phyloP scores from a whole-genome alignment of 1,140 invertebrate genomes.

The Leptinotarsa texana region DNA sequence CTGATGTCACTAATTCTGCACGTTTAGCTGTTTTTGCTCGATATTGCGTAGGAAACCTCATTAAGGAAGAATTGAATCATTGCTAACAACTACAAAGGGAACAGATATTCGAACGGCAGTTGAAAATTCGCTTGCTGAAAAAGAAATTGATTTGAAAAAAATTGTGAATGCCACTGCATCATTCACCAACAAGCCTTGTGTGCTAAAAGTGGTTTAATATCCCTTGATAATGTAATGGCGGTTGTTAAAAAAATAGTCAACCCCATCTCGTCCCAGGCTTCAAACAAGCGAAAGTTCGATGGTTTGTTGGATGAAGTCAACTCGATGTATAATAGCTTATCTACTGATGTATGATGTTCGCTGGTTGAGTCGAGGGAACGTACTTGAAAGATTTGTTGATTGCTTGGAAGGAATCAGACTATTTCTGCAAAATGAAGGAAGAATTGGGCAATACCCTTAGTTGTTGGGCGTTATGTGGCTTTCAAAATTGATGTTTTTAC shows the following conservation, averaged over 20 bases:
- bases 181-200: constrained; percentile 37
- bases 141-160: not conserved
- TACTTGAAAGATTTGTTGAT: constrained; percentile 51
- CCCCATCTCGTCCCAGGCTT: constrained; percentile 35
- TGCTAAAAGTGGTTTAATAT: constrained; percentile 31
- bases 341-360: constrained; percentile 50
- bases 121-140: not conserved
- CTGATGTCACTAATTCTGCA: not conserved
- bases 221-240: not conserved
- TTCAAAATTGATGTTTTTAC: constrained; percentile 46
- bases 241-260: too few relatives aligned
- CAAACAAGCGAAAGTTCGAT: constrained; percentile 48
- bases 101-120: not conserved
- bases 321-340: constrained; percentile 48
- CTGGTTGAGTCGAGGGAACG: constrained; percentile 48
- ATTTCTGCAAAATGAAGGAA: constrained; percentile 36
- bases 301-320: constrained; percentile 47
- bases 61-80: constrained; percentile 3
- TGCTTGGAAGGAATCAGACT: constrained; percentile 48
- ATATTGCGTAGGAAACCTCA: not conserved
- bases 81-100: not conserved
- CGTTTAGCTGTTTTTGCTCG: not conserved
- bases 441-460: constrained; percentile 29
- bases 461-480: constrained; percentile 46
- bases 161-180: constrained; percentile 42